A percentile compares a stretch with the other conserved stretches of the same genome.
phyloP scores from a whole-genome alignment of 2,113 vertebrate species.

The Takifugu bimaculatus region DNA sequence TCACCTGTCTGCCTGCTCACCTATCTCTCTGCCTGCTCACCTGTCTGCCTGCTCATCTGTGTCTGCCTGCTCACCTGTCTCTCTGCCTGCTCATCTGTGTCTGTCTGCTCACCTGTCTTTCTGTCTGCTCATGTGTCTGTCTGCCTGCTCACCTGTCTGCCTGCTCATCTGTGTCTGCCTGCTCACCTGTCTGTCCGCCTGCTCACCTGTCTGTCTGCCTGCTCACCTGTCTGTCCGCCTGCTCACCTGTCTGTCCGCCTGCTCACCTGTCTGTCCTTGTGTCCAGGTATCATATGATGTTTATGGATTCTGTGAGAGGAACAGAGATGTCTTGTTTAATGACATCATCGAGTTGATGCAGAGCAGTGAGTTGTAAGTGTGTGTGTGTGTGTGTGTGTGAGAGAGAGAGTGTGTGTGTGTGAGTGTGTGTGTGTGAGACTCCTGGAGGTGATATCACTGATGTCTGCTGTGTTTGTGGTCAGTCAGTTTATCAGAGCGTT shows the following conservation, averaged over 20 bases:
- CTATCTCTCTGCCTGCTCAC: too few relatives aligned
- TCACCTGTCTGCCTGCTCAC: background rate
- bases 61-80: too few relatives aligned
- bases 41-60: too few relatives aligned
- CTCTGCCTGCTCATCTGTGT: background rate
- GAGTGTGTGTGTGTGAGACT: background rate
- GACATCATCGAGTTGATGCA: conserved; percentile 86
- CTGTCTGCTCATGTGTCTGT: too few relatives aligned
- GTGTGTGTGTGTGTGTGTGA: background rate
- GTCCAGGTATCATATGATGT: conserved; percentile 80
- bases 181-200: conserved; percentile 2
- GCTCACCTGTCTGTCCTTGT: background rate
- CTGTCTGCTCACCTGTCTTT: too few relatives aligned
- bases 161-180: background rate
- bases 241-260: background rate
- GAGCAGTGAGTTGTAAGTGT: conserved; percentile 78
- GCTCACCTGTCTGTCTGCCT: background rate
- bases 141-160: background rate
- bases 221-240: background rate
- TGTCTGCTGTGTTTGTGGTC: conserved; percentile 28
- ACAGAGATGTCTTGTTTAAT: conserved; percentile 80
- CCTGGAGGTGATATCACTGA: background rate
- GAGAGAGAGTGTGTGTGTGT: background rate
- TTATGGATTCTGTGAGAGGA: conserved; percentile 81
- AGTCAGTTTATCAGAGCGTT: conserved; percentile 75